phyloP scores from a whole-genome alignment of 23 tunicate genomes.

The Ascidia mentula region DNA sequence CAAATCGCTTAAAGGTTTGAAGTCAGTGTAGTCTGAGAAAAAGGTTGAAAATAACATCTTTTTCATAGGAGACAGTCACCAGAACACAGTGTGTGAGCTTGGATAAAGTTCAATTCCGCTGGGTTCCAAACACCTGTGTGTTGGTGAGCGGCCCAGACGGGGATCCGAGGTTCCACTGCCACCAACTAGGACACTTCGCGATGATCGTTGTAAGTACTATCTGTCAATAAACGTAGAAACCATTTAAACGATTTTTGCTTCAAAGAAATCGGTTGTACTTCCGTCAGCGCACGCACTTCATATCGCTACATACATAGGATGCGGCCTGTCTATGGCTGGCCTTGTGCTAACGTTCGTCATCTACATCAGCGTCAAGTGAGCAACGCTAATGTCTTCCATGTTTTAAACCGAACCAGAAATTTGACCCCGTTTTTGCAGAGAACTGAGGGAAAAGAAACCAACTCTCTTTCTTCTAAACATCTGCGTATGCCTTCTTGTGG shows the following conservation, averaged over 20 bases:
- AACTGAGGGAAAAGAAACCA: slow-evolving; percentile 20
- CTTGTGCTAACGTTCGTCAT: background rate
- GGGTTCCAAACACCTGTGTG: background rate
- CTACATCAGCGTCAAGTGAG: background rate
- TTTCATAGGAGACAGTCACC: background rate
- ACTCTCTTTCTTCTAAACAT: slow-evolving; percentile 26
- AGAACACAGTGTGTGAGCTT: background rate
- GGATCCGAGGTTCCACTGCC: background rate
- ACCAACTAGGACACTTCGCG: background rate
- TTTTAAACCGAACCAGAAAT: too few relatives aligned
- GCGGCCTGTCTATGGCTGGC: background rate
- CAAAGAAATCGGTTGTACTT: background rate
- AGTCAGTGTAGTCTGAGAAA: too few relatives aligned
- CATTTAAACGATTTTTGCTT: background rate
- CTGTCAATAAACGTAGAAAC: too few relatives aligned
- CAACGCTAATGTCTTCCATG: background rate
- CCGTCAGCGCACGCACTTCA: background rate
- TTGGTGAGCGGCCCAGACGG: background rate
- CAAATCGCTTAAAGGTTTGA: too few relatives aligned
- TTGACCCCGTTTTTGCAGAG: background rate
- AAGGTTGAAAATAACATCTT: too few relatives aligned
- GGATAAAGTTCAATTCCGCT: background rate
- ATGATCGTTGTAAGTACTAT: background rate
- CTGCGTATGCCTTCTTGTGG: slow-evolving; percentile 17
- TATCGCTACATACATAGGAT: background rate